phyloP scores from a whole-genome alignment of 2,113 vertebrate species.

The Macroglossus sobrinus region DNA sequence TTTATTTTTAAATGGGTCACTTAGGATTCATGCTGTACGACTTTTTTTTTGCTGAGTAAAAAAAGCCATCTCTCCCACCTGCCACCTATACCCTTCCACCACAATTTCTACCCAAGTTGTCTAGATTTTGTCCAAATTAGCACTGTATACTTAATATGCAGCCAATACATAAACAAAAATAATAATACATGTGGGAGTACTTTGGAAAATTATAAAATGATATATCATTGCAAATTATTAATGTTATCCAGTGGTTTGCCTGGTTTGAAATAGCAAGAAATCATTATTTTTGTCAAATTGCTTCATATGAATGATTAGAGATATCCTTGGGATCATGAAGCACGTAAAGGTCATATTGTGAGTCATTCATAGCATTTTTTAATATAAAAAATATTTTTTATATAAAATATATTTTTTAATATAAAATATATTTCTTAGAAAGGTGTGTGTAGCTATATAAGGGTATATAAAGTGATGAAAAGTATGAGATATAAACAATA shows the following conservation, averaged over 20 bases:
- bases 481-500: not conserved
- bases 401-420: conserved; percentile 23
- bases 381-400: no score
- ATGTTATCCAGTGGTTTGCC: not conserved
- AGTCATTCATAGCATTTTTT: not conserved
- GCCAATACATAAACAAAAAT: not conserved
- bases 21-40: conserved; percentile 24
- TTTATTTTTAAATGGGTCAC: conserved; percentile 58
- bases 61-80: not conserved
- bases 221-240: not conserved
- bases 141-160: not conserved
- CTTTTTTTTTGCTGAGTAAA: not conserved
- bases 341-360: not conserved
- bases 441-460: not conserved
- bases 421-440: not conserved
- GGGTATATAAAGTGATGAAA: not conserved
- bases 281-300: not conserved
- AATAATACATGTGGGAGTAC: not conserved
- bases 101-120: not conserved
- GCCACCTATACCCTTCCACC: not conserved
- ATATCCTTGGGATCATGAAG: not conserved
- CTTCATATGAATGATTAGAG: not conserved
- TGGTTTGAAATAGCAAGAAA: not conserved
- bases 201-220: not conserved
- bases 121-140: not conserved